These are phyloP conservation scores for Mesaphorura yosii DNA, from an alignment of 1,140 invertebrate species.

Conservation along the genomic window DNA sequence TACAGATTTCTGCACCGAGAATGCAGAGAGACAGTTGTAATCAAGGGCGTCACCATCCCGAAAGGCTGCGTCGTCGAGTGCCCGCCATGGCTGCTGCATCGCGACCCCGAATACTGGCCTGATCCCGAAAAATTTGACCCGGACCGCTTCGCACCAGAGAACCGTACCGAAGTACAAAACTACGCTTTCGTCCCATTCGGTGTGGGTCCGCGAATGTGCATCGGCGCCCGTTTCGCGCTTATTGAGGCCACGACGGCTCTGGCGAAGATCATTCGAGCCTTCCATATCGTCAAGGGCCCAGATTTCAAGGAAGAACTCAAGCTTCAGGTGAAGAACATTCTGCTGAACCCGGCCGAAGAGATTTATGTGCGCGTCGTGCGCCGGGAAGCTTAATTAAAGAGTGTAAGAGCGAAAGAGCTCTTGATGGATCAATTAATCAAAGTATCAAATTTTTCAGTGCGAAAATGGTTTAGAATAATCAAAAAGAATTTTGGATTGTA, in stretches of 20 bases:
- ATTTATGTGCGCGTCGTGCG: conserved; percentile 22
- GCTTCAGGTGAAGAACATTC: conserved; percentile 25
- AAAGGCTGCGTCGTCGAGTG: conserved; percentile 33
- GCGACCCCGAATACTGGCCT: conserved; percentile 36
- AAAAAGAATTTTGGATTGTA: too few relatives aligned
- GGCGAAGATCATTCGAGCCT: conserved; percentile 20
- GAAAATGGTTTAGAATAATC: too few relatives aligned
- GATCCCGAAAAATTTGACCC: conserved; percentile 39
- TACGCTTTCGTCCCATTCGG: conserved; percentile 30
- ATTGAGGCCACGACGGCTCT: conserved; percentile 25
- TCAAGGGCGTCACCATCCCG: conserved; percentile 34
- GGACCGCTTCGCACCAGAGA: conserved; percentile 32
- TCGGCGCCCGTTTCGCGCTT: conserved; percentile 29
- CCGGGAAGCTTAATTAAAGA: conserved; percentile 6
- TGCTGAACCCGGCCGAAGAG: conserved; percentile 29
- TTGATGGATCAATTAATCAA: too few relatives aligned
- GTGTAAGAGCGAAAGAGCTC: too few relatives aligned
- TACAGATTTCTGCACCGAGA: conserved; percentile 30
- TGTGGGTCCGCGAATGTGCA: conserved; percentile 27
- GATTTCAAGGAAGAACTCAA: conserved; percentile 20
- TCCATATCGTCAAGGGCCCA: conserved; percentile 11
- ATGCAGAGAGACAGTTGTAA: conserved; percentile 31
- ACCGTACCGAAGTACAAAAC: conserved; percentile 27
- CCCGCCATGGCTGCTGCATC: conserved; percentile 36
- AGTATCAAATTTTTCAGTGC: too few relatives aligned